Percentiles rank a stretch among this genome's conserved stretches.
Conservation (phyloP, 2,888 invertebrate genomes). For the Drosophila monieri region DNA sequence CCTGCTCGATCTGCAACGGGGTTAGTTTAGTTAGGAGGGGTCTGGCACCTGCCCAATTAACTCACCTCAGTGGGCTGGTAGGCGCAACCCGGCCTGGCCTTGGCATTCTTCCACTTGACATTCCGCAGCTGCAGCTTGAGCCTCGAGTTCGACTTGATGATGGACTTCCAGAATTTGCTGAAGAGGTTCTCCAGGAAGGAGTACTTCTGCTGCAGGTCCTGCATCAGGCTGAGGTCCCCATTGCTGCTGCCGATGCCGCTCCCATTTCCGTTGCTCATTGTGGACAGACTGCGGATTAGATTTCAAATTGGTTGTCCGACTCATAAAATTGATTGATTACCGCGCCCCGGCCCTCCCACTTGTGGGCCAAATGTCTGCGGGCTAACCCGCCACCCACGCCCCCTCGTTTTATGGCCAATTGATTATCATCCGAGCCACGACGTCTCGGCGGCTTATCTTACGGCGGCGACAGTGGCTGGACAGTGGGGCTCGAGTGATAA, state of each 20-base stretch:
- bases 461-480: too few relatives aligned
- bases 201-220: conserved; percentile 81
- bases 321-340: conserved; percentile 47
- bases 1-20: conserved; percentile 90
- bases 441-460: conserved; percentile 13
- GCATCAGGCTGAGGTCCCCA: conserved; percentile 59
- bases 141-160: conserved; percentile 76
- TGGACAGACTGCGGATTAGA: conserved; percentile 37
- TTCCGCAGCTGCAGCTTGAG: conserved; percentile 78
- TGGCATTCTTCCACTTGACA: conserved; percentile 92
- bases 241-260: conserved; percentile 14
- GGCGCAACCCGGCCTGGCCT: conserved; percentile 89
- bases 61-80: conserved; percentile 91
- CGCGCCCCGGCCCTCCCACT: not conserved
- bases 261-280: conserved; percentile 32
- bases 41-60: not conserved
- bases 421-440: conserved; percentile 25
- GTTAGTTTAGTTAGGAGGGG: not conserved
- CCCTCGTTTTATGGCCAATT: conserved; percentile 36
- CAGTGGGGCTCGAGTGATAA: conserved; percentile 6
- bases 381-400: conserved; percentile 5
- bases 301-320: conserved; percentile 31
- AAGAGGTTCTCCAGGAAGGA: conserved; percentile 81
- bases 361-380: not conserved
- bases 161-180: conserved; percentile 80